Conservation (phyloP, 2,113 vertebrate genomes). For the Sialia sialis region DNA sequence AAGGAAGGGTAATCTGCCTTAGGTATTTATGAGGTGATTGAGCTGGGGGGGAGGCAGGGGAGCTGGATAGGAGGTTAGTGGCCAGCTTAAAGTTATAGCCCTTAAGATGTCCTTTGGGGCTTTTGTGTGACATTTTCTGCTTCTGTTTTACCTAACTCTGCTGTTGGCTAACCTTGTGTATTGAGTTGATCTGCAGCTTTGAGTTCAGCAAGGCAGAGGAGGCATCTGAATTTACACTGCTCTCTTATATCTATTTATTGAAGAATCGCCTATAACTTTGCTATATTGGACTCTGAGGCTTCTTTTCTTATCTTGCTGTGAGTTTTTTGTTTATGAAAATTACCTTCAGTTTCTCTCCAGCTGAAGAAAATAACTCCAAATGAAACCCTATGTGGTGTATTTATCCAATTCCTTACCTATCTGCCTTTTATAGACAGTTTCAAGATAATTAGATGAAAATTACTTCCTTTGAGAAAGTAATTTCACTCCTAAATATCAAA, state of each 20-base stretch:
- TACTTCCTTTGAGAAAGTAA: background rate
- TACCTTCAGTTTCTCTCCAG: background rate
- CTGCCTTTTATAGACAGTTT: background rate
- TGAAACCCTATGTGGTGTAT: background rate
- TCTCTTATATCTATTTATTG: background rate
- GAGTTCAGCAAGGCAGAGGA: background rate
- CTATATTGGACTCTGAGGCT: background rate
- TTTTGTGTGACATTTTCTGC: background rate
- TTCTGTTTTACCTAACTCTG: background rate
- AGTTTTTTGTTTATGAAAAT: background rate
- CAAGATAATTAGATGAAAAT: background rate
- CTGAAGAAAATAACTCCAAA: background rate
- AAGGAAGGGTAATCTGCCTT: background rate
- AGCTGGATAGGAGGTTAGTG: background rate
- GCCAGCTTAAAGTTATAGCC: background rate
- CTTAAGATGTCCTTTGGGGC: background rate
- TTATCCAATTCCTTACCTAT: background rate
- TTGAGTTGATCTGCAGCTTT: background rate
- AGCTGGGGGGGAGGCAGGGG: fast-evolving
- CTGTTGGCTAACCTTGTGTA: background rate
- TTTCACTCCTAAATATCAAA: background rate
- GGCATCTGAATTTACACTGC: background rate
- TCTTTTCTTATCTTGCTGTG: background rate
- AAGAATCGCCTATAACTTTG: background rate
- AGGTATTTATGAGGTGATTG: background rate